Conservation (phyloP, 2,888 invertebrate species). For the Erpobdella octoculata region DNA sequence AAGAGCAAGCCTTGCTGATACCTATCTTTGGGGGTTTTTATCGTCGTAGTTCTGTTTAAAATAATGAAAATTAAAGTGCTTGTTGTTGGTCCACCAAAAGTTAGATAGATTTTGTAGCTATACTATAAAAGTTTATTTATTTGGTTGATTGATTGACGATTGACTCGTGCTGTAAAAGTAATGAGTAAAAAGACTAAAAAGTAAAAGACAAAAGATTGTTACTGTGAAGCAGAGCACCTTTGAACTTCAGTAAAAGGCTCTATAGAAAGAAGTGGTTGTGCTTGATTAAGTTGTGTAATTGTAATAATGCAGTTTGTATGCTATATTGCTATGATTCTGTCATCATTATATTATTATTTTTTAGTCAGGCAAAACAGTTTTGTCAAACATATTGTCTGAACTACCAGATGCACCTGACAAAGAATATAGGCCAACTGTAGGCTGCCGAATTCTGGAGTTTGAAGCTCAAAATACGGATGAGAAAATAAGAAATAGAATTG, state of each 20-base stretch:
- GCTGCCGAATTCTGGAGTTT: constrained; percentile 67
- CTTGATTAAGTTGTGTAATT: too few species aligned
- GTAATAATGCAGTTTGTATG: too few species aligned
- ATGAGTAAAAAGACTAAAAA: too few species aligned
- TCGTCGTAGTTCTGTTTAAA: too few species aligned
- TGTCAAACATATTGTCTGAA: constrained; percentile 67
- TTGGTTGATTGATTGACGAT: background rate
- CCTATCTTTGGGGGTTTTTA: too few species aligned
- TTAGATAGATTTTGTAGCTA: constrained; percentile 16
- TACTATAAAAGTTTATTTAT: background rate
- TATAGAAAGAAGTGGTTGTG: too few species aligned
- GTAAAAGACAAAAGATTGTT: too few species aligned
- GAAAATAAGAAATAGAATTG: constrained; percentile 56
- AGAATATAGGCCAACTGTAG: constrained; percentile 63
- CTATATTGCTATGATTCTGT: too few species aligned
- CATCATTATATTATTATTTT: constrained; percentile 42
- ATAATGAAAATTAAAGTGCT: constrained; percentile 10
- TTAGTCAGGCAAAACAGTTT: constrained; percentile 66
- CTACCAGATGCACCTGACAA: constrained; percentile 56
- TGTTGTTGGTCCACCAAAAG: constrained; percentile 35
- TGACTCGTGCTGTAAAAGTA: too few species aligned
- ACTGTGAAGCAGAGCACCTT: too few species aligned
- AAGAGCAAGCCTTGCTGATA: too few species aligned
- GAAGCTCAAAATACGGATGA: constrained; percentile 60
- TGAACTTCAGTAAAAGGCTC: too few species aligned